phyloP scores from a whole-genome alignment of 1,140 invertebrate genomes.

The Euwallacea fornicatus region DNA sequence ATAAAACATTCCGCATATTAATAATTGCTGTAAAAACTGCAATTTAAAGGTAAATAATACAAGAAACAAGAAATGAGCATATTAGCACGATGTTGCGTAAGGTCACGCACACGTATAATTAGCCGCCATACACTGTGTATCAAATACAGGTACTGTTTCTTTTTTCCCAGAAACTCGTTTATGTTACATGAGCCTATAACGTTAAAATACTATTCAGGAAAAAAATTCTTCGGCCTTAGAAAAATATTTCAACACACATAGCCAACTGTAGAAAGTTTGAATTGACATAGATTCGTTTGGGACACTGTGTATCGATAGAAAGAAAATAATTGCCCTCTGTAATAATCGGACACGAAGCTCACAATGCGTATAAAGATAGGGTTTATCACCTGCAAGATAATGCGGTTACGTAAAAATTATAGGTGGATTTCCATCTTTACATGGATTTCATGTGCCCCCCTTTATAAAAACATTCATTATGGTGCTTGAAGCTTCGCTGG shows the following conservation, averaged over 20 bases:
- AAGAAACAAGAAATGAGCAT: conserved; percentile 17
- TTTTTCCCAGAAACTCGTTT: too few species aligned
- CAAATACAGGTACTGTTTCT: background rate
- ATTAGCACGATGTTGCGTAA: conserved; percentile 24
- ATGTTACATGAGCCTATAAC: too few species aligned
- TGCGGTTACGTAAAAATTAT: conserved; percentile 12
- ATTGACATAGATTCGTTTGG: too few species aligned
- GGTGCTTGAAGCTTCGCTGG: too few species aligned
- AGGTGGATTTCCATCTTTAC: conserved; percentile 8
- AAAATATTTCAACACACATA: background rate
- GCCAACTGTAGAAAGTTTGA: background rate
- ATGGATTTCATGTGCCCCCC: background rate
- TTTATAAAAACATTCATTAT: conserved; percentile 6
- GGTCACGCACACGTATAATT: conserved; percentile 23
- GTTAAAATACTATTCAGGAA: background rate
- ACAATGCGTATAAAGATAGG: conserved; percentile 5
- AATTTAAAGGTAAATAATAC: conserved; percentile 13
- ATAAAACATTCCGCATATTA: conserved; percentile 10
- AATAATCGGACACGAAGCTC: conserved; percentile 10
- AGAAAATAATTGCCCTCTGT: background rate
- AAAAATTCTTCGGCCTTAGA: background rate
- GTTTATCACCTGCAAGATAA: conserved; percentile 12
- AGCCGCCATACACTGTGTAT: conserved; percentile 3
- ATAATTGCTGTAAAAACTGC: conserved; percentile 14
- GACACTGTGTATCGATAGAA: too few species aligned